Base-by-base conservation (phyloP, 2,888 invertebrate genomes). In the Chymomyza amoena region DNA sequence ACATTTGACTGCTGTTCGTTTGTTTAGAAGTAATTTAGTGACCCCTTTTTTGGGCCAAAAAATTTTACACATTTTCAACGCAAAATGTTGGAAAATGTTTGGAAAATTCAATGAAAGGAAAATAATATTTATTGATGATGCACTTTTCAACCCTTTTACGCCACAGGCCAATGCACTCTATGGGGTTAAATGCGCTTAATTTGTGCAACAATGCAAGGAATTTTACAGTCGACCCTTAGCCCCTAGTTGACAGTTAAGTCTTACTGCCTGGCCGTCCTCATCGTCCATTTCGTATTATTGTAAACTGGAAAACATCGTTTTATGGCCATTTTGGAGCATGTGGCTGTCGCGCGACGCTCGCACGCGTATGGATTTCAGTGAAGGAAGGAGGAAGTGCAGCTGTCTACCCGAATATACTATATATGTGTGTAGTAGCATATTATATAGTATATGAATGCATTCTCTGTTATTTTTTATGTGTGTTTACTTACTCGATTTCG, bases 291-390 rank as follows among this genome's bases (percentile, higher is more conserved):
- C 39, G 13, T 45, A 45, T 45, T 13, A 45, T 45, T 45, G 75
- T 73, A 75, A 73, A 75, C 77, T 73, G 73, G 36, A 56, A 56
- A 54, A 64, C 45, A 28, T 39, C 15, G 15, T 63, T 45, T 45
- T 56, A 25, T 52, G 63, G 68, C 66, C 72, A 57, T 62, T 76
- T 77, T 79, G 84, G 88, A 75, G 83, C 86, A 89, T 76, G 72
- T 79, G 81, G 79, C 84, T 72, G 61, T 66, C 73, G 70, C 70
- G 70, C 69, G 87, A 72, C 39, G 70, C 79, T 80, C 76, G 79
- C 89, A 89, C 89, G 88, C 82, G 89, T 87, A 64, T 88, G 77
- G 74, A 84, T 89, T 84, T 81, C 86, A 76, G 10, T 9, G 15
- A 13, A 18, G 54, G 54, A 20, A 54, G 16, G 16, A 18, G 54